A percentile compares a stretch with the other conserved stretches of the same genome.
Evolutionary conservation across 2,113 vertebrate species (phyloP).

Genomic region (Chamaea fasciata): DNA sequence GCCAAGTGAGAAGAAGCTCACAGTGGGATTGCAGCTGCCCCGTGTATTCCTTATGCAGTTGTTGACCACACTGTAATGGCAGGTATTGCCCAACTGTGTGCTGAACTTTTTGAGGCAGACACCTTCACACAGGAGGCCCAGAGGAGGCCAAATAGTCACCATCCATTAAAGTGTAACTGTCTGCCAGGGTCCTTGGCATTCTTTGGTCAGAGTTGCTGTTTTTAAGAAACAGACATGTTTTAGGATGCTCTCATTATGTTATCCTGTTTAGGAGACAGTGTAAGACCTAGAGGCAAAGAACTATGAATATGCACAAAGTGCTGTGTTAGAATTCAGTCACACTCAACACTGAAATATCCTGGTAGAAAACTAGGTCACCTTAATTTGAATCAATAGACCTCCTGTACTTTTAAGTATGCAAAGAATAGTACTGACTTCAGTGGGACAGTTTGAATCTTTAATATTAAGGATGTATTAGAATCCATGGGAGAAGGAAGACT

Average conservation of each 20-base stretch:
- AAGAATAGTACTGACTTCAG: background rate
- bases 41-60: background rate
- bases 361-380: background rate
- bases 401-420: background rate
- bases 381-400: background rate
- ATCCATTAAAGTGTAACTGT: background rate
- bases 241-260: background rate
- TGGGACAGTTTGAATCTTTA: background rate
- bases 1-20: background rate
- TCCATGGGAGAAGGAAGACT: background rate
- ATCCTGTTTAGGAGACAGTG: background rate
- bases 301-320: background rate
- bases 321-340: background rate
- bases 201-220: background rate
- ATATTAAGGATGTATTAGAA: background rate
- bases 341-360: background rate
- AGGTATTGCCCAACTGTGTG: background rate
- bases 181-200: background rate
- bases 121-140: background rate
- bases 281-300: background rate
- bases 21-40: background rate
- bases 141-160: background rate
- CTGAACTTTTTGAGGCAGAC: background rate
- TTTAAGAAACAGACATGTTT: background rate
- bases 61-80: too few relatives aligned